A percentile compares a stretch with the other conserved stretches of the same genome.
These are phyloP conservation scores for Zaprionus bogoriensis DNA, from an alignment of 2,888 invertebrate genomes.

Conservation along the genomic window DNA sequence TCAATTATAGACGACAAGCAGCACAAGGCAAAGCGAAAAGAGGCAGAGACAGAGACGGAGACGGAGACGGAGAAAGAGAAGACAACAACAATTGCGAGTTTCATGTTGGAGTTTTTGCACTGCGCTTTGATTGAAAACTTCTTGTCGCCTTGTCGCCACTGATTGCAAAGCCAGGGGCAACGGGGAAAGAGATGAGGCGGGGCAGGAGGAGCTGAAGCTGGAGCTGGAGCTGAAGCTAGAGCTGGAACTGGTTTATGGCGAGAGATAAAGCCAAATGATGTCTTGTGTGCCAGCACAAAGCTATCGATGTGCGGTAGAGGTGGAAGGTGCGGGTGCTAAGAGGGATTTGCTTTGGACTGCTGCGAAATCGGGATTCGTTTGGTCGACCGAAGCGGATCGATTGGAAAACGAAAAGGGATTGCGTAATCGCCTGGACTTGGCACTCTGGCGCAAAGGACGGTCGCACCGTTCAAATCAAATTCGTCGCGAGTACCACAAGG, in stretches of 20 bases:
- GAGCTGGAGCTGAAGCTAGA: slow-evolving; percentile 1
- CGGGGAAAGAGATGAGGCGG: slow-evolving; percentile 16
- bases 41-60: no score
- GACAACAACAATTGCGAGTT: not conserved
- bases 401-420: not conserved
- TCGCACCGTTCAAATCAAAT: slow-evolving; percentile 49
- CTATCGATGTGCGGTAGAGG: no score
- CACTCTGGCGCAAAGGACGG: no score
- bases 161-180: slow-evolving; percentile 29
- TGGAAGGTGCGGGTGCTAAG: no score
- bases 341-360: no score
- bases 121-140: slow-evolving; percentile 50
- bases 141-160: slow-evolving; percentile 46
- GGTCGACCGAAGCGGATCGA: no score
- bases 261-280: not conserved
- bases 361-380: no score
- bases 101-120: slow-evolving; percentile 19
- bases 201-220: slow-evolving; percentile 27
- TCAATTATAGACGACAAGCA: slow-evolving; percentile 16
- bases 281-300: no score
- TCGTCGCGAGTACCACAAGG: slow-evolving; percentile 48
- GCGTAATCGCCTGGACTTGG: no score
- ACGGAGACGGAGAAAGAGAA: no score
- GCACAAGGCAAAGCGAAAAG: no score
- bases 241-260: slow-evolving; percentile 43